These are phyloP conservation scores for Neotoxoptera formosana DNA, from an alignment of 1,140 invertebrate species.

Conservation along the genomic window DNA sequence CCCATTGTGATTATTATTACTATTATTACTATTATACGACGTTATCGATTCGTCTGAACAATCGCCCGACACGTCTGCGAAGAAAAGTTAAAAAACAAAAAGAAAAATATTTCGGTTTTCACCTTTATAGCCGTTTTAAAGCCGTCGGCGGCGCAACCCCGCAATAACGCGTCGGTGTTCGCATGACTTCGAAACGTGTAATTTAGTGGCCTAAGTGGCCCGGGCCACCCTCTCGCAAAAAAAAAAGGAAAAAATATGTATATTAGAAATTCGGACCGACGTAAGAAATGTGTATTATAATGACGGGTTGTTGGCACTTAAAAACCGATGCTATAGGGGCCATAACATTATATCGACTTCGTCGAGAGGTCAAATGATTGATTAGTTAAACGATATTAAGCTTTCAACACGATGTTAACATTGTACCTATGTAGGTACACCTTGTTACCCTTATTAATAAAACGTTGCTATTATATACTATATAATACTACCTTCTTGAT, in stretches of 20 bases:
- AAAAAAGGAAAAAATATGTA: background rate
- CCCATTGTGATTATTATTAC: background rate
- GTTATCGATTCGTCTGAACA: background rate
- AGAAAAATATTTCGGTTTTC: background rate
- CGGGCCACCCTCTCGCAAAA: background rate
- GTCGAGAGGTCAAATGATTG: conserved; percentile 56
- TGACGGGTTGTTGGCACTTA: conserved; percentile 49
- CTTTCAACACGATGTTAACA: conserved; percentile 25
- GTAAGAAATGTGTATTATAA: conserved; percentile 32
- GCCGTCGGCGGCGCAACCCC: background rate
- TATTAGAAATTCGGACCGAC: conserved; percentile 13
- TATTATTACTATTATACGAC: background rate
- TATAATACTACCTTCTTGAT: background rate
- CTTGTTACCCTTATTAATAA: conserved; percentile 6
- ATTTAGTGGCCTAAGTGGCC: conserved; percentile 47
- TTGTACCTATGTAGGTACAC: background rate
- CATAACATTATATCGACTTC: conserved; percentile 31
- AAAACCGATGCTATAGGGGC: background rate
- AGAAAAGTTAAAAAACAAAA: conserved; percentile 3
- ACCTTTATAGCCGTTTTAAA: background rate
- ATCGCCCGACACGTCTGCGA: background rate
- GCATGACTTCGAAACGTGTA: conserved; percentile 56
- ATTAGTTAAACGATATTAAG: conserved; percentile 45
- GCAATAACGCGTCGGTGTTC: conserved; percentile 39
- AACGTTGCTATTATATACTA: background rate